phyloP scores from a whole-genome alignment of 2,113 vertebrate genomes.

The Calidris pygmaea region DNA sequence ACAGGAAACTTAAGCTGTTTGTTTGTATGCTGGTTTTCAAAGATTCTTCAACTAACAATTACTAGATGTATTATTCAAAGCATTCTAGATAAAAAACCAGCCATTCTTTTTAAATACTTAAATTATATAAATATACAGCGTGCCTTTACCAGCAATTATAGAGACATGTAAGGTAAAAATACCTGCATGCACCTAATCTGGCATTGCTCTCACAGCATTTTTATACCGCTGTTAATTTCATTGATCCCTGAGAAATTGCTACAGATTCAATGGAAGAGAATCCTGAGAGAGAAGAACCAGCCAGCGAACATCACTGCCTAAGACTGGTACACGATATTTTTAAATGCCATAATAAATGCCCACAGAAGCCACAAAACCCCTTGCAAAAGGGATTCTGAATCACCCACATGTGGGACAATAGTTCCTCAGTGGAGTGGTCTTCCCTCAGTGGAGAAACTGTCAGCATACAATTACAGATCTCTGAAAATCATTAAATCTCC shows the following conservation, averaged over 20 bases:
- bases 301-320: not conserved
- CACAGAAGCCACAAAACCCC: slow-evolving; percentile 14
- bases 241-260: not conserved
- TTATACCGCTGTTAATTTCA: not conserved
- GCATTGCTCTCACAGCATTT: not conserved
- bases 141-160: not conserved
- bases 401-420: slow-evolving; percentile 24
- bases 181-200: not conserved
- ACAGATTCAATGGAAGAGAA: not conserved
- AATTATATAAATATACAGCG: not conserved
- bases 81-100: not conserved
- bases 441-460: slow-evolving; percentile 35
- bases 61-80: not conserved
- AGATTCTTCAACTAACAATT: not conserved
- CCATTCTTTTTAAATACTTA: not conserved
- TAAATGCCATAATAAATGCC: slow-evolving; percentile 4
- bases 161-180: not conserved
- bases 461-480: slow-evolving; percentile 26
- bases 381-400: slow-evolving; percentile 22
- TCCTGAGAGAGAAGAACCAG: not conserved
- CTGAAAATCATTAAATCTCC: slow-evolving; percentile 57
- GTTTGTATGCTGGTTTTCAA: not conserved
- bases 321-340: not conserved
- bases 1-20: not conserved
- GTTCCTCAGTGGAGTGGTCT: slow-evolving; percentile 15